Percentiles rank a stretch among this genome's conserved stretches.
Conservation (phyloP, 2,113 vertebrate genomes). For the Xenotilapia leptura region DNA sequence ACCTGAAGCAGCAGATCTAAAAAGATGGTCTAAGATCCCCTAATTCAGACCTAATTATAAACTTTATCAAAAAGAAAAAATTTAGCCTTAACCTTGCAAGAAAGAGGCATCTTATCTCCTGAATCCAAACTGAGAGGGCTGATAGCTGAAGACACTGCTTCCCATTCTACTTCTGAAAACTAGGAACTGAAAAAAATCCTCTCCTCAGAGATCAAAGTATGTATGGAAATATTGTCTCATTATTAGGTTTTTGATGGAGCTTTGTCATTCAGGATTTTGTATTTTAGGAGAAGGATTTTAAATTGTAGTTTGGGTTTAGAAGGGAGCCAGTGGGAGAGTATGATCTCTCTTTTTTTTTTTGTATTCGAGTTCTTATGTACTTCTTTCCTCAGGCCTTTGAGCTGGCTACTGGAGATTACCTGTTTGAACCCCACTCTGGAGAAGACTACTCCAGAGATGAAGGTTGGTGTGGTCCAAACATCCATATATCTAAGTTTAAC, state of each 20-base stretch:
- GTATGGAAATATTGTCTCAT: neutral
- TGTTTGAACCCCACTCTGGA: conserved; percentile 95
- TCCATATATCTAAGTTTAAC: neutral
- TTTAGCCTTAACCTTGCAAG: neutral
- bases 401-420: conserved; percentile 92
- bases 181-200: neutral
- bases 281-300: neutral
- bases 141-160: neutral
- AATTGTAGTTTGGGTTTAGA: neutral
- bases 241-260: neutral
- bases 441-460: conserved; percentile 96
- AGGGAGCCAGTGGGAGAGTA: neutral
- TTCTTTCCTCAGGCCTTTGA: conserved; percentile 82
- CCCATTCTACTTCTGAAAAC: neutral
- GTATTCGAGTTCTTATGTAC: neutral
- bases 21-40: neutral
- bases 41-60: neutral
- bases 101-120: neutral
- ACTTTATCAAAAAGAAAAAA: neutral
- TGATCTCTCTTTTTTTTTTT: neutral
- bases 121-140: neutral
- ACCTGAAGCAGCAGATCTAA: neutral
- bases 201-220: neutral
- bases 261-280: neutral
- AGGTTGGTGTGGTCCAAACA: conserved; percentile 70